Evolutionary conservation across 2,888 invertebrate genomes (phyloP), one percentile per base, ranked within the genome.

Genomic region (Rhorus exstirpatorius): DNA sequence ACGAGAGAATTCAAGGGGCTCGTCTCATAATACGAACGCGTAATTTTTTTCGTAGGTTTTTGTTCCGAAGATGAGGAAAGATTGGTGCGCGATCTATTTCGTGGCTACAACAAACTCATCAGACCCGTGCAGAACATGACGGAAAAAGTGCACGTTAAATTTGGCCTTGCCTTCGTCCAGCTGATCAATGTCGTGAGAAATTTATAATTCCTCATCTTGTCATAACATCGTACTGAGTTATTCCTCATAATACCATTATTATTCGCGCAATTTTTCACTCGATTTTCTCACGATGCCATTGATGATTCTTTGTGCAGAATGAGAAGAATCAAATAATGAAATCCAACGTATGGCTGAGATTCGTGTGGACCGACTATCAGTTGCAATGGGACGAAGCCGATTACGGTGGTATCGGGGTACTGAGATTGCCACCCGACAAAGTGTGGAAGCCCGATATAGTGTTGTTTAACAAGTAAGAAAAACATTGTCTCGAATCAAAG

Each of bases 301-400:
- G 41, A 12, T 41, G 12, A 41, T 41, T 8, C 41, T 1, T 3
- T 31, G 38, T 14, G 86, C 93, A 98, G 99, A 99, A 99, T 93
- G 99, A 99, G 94, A 99, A 99, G 94, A 99, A 99, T 94, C 99
- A 99, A 95, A 98, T 99, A 90, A 99, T 99, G 99, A 99, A 99
- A 94, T 98, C 98, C 67, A 99, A 99, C 93, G 99, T 99, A 44
- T 99, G 99, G 99, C 94, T 99, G 90, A 96, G 98, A 93, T 95
- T 99, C 94, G 98, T 97, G 75, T 99, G 99, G 99, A 97, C 95
- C 93, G 99, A 99, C 93, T 99, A 99, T 93, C 99, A 99, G 94
- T 94, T 99, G 88, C 97, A 97, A 93, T 99, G 99, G 99, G 98
- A 99, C 92, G 98, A 98, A 91, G 97, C 98, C 51, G 98, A 99